A percentile compares a stretch with the other conserved stretches of the same genome.
These are phyloP conservation scores for Passer domesticus DNA, from an alignment of 2,113 vertebrate genomes.

Conservation along the genomic window DNA sequence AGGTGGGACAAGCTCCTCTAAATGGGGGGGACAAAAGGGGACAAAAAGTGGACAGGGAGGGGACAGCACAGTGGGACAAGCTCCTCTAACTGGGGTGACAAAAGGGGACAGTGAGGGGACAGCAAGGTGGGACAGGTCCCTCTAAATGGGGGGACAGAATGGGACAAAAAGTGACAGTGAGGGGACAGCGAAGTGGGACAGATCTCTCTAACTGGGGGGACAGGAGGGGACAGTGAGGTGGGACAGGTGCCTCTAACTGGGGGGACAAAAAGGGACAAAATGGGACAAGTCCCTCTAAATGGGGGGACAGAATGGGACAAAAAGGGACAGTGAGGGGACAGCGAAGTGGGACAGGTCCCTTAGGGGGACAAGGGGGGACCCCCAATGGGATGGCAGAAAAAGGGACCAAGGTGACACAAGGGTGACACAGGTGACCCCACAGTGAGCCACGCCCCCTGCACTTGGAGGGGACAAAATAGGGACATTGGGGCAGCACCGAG, in stretches of 20 bases:
- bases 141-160: background rate
- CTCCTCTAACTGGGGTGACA: too few species aligned
- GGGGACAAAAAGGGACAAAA: background rate
- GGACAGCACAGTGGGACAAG: background rate
- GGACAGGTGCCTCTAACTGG: background rate
- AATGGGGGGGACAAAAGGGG: too few species aligned
- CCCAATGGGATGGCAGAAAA: too few species aligned
- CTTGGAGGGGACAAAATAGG: background rate
- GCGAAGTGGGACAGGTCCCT: too few species aligned
- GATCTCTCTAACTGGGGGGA: too few species aligned
- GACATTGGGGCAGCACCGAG: background rate
- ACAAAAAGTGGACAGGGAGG: background rate
- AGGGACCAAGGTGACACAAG: background rate
- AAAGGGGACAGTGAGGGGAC: background rate
- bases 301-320: background rate
- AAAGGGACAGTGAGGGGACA: too few species aligned
- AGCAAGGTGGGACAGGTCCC: too few species aligned
- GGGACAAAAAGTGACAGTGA: too few species aligned
- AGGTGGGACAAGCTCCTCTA: too few species aligned
- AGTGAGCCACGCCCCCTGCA: background rate
- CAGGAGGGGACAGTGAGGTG: background rate
- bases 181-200: too few species aligned
- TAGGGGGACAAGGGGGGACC: background rate
- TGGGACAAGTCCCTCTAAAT: too few species aligned
- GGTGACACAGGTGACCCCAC: background rate